Base-by-base conservation (phyloP, 64 coral and sea anemone species). In the Stylophora pistillata region DNA sequence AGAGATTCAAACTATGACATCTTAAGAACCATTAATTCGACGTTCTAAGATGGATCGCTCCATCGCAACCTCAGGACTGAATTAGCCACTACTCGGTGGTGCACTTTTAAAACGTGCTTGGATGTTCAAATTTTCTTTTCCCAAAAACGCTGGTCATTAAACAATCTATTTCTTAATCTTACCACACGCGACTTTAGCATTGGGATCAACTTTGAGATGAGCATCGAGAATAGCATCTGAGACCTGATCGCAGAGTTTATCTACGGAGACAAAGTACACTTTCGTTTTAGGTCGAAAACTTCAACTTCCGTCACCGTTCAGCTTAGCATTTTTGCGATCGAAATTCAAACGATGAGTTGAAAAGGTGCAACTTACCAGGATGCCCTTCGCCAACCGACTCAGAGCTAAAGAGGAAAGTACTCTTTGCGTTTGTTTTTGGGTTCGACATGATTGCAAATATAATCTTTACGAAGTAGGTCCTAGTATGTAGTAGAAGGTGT, bases 121-220 rank as follows among this genome's bases (percentile, higher is more conserved):
- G 37, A 41, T 41, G n/a, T 11, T 20, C 64, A 56, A 15, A 11
- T 11, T 74, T 9, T 25, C 27, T 58, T 52, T 29, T 86, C 41
- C 74, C 15, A 58, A 75, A 69, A 74, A 87, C 72, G 41, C 75
- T 37, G 37, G 27, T 81, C 53, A 16, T 23, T 11, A 3, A 27
- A 18, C 56, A 88, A 76, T 26, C 6, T 41, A 41, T 74, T 60
- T 74, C 13, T 28, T 21, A 4, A 15, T 47, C 97, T 88, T 93
- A 99, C 97, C 97, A 82, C 97, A 99, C 28, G 97, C 94, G 59
- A 95, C 94, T 63, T 95, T 95, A 21, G 94, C 94, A 79, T 95
- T 79, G 10, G 94, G 94, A 92, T 95, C 94, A 20, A 92, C 84
- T 30, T 69, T 78, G 10, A 95, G 79, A 92, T 95, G 94, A n/a